Evolutionary conservation across 1,140 invertebrate genomes (phyloP), one percentile per base, ranked within the genome.

Genomic region (Dolichoris vasculosae): DNA sequence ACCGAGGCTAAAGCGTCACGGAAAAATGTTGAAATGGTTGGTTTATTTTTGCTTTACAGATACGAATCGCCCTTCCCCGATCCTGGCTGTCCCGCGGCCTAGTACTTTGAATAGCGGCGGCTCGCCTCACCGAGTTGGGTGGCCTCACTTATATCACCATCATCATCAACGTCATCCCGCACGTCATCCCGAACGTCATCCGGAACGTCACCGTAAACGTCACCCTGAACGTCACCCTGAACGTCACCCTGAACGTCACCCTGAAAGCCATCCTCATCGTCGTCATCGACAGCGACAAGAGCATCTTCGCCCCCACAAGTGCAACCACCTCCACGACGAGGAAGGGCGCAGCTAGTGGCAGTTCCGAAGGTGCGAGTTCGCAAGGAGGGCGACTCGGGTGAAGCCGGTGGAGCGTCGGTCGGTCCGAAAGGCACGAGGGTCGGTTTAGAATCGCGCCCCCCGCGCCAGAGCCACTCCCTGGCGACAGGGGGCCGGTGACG

Each of bases 401-500:
- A 7, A 76, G 73, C 46, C n/a, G 35, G 1, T 69, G 64, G 30
- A 69, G 30, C 4, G 11, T 30, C 38, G 43, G 40, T 3, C 71
- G 30, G 15, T 46, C 17, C 43, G 46, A 64, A 73, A 67, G 69
- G 64, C 83, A 87, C 79, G 79, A 77, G 80, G 76, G 76, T 79
- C 84, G 83, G 63, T 73, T 87, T 83, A 87, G 79, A 86, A 69
- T 86, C 88, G 86, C 87, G 87, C 90, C 82, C 84, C 88, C 88
- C 88, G 84, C 86, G 89, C 88, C 88, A 90, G 91, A 91, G 88
- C 91, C 92, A 92, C 89, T 92, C 91, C 92, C 90, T 91, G 88
- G 89, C 79, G 85, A 88, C 88, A 90, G 92, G 92, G 92, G 91
- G 92, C 92, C 92, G 91, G 91, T 90, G 90, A 91, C 88, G 90